Conservation (phyloP, 2,797 vertebrate genomes). For the Apogon talboti region DNA sequence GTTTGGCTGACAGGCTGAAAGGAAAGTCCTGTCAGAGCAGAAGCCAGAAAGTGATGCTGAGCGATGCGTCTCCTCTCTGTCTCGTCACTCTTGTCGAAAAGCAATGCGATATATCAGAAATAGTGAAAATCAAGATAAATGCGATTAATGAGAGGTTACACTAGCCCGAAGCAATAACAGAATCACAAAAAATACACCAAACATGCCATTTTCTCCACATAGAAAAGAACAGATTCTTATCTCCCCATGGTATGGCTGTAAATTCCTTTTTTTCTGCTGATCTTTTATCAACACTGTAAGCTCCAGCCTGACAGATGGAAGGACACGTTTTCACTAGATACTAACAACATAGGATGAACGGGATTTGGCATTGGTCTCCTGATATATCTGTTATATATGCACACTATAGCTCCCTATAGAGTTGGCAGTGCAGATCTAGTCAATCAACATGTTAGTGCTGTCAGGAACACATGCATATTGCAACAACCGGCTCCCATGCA, state of each 20-base stretch:
- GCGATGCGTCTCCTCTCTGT: constrained; percentile 27
- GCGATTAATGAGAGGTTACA: constrained; percentile 16
- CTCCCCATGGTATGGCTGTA: not conserved
- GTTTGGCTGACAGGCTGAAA: constrained; percentile 19
- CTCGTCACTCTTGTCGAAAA: constrained; percentile 31
- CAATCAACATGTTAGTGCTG: constrained; percentile 38
- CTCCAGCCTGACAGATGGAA: constrained; percentile 6
- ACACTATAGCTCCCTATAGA: constrained; percentile 24
- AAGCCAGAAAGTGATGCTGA: constrained; percentile 35
- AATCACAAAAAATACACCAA: constrained; percentile 2
- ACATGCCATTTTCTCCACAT: not conserved
- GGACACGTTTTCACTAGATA: constrained; percentile 11
- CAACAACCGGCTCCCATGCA: constrained; percentile 1
- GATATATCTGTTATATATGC: constrained; percentile 24
- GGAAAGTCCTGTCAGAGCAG: constrained; percentile 14
- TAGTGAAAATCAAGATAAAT: constrained; percentile 26
- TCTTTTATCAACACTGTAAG: constrained; percentile 13
- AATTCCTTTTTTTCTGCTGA: not conserved
- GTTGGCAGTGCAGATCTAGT: constrained; percentile 24
- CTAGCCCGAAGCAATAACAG: constrained; percentile 3
- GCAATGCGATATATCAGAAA: constrained; percentile 39
- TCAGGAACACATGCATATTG: not conserved
- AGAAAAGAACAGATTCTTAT: not conserved
- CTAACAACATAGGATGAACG: constrained; percentile 9
- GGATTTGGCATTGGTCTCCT: constrained; percentile 10